Base-by-base conservation (phyloP, 2,888 invertebrate species). In the Volucella inflata region DNA sequence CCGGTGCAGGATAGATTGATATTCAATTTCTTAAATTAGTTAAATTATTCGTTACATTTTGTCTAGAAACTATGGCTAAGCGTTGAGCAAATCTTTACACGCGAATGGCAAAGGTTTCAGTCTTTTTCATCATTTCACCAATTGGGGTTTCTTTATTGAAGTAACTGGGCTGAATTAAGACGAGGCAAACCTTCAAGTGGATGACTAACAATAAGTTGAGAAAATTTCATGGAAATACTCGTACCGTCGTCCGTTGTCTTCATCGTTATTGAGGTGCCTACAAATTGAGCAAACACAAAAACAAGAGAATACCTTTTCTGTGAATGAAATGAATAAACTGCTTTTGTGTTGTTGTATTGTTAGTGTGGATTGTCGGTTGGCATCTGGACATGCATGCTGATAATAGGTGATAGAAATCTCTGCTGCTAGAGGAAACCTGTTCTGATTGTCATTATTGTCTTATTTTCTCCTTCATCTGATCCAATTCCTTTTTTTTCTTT, bases 341-440 rank as follows among this genome's bases (percentile, higher is more conserved):
- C 38, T 48, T 70, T 46, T 16, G 38, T 57, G 57, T 40, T 42
- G 17, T 36, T 14, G 51, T n/a, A 8, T 38, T 53, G 53, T 48
- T 38, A 44, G 42, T n/a, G 48, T 48, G 67, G 51, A 30, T 6
- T 11, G 53, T 60, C 36, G 36, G 67, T 72, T 9, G 46, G 6
- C 64, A 53, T 59, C 21, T 30, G 30, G 30, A 30, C 44, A 21
- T 78, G 42, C 55, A 68, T 64, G 17, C 44, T 74, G 21, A 36
- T 48, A 51, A 68, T 64, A 51, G 48, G 68, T 57, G 62, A 81
- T 81, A 55, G 70, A 64, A 30, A 75, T 75, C 51, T 71, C 72
- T 74, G 72, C 46, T 36, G 6, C 6, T 38, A 53, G 30, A 42
- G 17, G 60, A 85, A 85, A 85, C 85, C 85, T 62, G 85, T 85